Base-by-base conservation (phyloP, 2,888 invertebrate genomes). In the Cyclophora punctaria region DNA sequence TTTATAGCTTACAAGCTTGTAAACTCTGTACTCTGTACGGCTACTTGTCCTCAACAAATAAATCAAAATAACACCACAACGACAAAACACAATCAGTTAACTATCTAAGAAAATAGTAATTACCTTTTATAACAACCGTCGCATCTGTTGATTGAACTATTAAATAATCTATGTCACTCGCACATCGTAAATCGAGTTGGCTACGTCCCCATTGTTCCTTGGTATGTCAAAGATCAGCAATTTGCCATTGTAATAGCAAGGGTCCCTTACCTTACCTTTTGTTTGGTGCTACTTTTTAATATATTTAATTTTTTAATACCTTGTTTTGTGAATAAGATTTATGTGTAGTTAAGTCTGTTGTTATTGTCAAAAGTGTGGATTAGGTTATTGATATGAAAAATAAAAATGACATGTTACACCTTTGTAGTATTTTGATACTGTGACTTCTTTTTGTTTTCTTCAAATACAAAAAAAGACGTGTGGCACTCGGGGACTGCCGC, bases 141-240 rank as follows among this genome's bases (percentile, higher is more conserved):
- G 44, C 47, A 56, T 56, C 58, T 58, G 54, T 41, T 51, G 37
- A 53, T 49, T 44, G 52, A 7, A 42, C 34, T 41, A 50, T 52
- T 53, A 53, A 47, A 45, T 57, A 57, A 47, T 72, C 72, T 71
- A 71, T 70, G 71, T 66, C 65, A 67, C 68, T 69, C 66, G 65
- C 76, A 76, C 77, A 56, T 77, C 75, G 72, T 78, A 78, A 77
- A 78, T 75, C 73, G 61, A 20, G 20, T 58, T 53, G 57, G 69
- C 66, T 69, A 68, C 73, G 73, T 75, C 67, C 58, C 83, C 83
- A 85, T 86, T 86, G 85, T 86, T 83, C 77, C 74, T 64, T 67
- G 66, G 68, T 72, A 82, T 83, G 86, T 83, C 84, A 87, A 83
- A 87, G 87, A 86, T 87, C 84, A 83, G 80, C 81, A 82, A 85